Conservation (phyloP, 2,888 invertebrate genomes). For the Philereme transversata region DNA sequence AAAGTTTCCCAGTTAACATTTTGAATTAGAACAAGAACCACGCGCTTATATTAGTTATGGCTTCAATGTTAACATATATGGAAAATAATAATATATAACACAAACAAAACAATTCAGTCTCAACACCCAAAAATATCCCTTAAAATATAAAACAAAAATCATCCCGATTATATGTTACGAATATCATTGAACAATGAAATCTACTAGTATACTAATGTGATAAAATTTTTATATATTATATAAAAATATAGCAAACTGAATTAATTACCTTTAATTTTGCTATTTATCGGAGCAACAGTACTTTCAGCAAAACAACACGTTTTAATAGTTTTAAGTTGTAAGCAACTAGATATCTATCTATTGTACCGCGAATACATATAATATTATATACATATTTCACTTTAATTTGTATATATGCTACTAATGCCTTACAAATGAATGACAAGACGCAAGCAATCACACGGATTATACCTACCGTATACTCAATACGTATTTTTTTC, state of each 20-base stretch:
- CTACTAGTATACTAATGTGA: slow-evolving; percentile 24
- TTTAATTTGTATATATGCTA: slow-evolving; percentile 33
- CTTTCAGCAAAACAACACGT: slow-evolving; percentile 47
- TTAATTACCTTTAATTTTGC: slow-evolving; percentile 52
- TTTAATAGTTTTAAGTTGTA: slow-evolving; percentile 59
- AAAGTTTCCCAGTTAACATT: slow-evolving; percentile 60
- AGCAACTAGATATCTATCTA: slow-evolving; percentile 74
- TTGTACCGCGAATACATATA: slow-evolving; percentile 69
- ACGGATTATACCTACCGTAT: slow-evolving; percentile 80
- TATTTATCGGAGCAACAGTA: slow-evolving; percentile 51
- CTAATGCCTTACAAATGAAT: slow-evolving; percentile 34
- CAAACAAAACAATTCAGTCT: slow-evolving; percentile 84
- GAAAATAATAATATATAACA: slow-evolving; percentile 81
- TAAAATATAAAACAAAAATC: slow-evolving; percentile 62
- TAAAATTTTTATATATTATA: slow-evolving; percentile 57
- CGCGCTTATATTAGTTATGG: slow-evolving; percentile 58
- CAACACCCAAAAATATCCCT: slow-evolving; percentile 75
- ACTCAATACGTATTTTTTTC: slow-evolving; percentile 78
- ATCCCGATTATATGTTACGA: slow-evolving; percentile 18
- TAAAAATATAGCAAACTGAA: slow-evolving; percentile 72
- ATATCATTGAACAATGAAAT: slow-evolving; percentile 19
- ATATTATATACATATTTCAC: slow-evolving; percentile 41
- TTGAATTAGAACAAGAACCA: slow-evolving; percentile 46
- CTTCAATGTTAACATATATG: slow-evolving; percentile 57
- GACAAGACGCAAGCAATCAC: slow-evolving; percentile 47